Base-by-base conservation (phyloP, 2,797 vertebrate species). In the Aplochiton taeniatus region DNA sequence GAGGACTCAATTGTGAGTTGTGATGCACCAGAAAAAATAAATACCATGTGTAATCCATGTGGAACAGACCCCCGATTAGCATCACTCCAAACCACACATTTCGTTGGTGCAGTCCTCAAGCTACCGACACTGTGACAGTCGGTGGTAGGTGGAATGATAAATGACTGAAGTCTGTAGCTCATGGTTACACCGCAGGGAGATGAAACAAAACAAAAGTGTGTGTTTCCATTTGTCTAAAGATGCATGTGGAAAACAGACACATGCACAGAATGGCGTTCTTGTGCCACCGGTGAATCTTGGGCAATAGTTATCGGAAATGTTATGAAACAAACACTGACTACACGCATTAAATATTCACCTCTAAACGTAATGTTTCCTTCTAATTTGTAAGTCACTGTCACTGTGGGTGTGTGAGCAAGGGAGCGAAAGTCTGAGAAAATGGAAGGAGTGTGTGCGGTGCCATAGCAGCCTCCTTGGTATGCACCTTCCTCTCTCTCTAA, bases 91-190 rank as follows among this genome's bases (percentile, higher is more conserved):
- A 76, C 69, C 66, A 58, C 68, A 76, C 53, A 10, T 54, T 63
- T 71, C 57, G 72, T 76, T 66, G 10, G 49, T 55, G 43, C 47
- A 66, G 65, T 76, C 68, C 64, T 68, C 52, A 67, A 68, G 70
- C 79, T 78, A 72, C 70, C 53, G 55, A 73, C 53, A 70, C 64
- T 57, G 56, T 70, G 59, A 76, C 71, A 80, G 66, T 62, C 47
- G 54, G 55, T 54, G 7, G 53, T 58, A 48, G 68, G 51, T 77
- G 65, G 72, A 68, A 81, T 88, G 83, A 91, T 90, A 66, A 82
- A 89, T 87, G 75, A 68, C 1, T 86, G 87, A 85, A 90, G 79
- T 81, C 76, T 86, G 77, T 83, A 85, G 81, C 86, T 85, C 69
- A 65, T 51, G 73, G 87, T 84, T 75, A 86, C 77, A 77, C 69